Evolutionary conservation across 2,113 vertebrate species (phyloP).

Genomic region (Aphelocoma coerulescens): DNA sequence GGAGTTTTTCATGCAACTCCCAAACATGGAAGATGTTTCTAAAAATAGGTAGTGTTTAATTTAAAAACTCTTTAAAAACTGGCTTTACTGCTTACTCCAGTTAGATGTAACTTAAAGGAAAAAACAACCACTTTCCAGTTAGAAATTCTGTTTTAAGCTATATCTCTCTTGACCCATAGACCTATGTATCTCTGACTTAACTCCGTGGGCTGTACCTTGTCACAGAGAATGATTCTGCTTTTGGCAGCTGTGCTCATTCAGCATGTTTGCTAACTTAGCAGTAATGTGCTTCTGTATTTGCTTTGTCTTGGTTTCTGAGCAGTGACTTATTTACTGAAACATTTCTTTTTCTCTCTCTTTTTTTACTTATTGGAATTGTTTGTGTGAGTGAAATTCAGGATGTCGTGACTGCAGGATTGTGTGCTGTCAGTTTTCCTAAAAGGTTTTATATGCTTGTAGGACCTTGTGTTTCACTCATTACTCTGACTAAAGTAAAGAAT

Average conservation of each 20-base stretch:
- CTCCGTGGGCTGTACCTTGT: constrained; percentile 29
- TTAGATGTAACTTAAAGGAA: constrained; percentile 56
- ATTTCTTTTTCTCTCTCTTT: background rate
- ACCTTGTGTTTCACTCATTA: constrained; percentile 23
- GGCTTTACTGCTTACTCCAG: constrained; percentile 37
- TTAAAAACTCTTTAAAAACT: constrained; percentile 42
- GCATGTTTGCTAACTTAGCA: constrained; percentile 38
- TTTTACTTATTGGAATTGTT: background rate
- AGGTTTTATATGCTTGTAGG: background rate
- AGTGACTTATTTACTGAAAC: constrained; percentile 50
- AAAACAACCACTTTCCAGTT: constrained; percentile 56
- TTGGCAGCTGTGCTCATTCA: constrained; percentile 33
- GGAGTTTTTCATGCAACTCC: background rate
- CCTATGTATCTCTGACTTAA: background rate
- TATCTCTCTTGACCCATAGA: constrained; percentile 62
- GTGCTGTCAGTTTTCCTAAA: background rate
- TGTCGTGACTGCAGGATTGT: background rate
- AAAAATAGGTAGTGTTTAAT: background rate
- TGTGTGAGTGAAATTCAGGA: constrained; percentile 23
- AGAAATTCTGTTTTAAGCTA: constrained; percentile 65
- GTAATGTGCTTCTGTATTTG: constrained; percentile 49
- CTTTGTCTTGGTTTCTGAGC: constrained; percentile 38
- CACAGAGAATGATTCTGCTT: constrained; percentile 1
- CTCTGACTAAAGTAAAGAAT: constrained; percentile 37
- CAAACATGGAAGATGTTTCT: background rate